Evolutionary conservation across 2,113 vertebrate genomes (phyloP), one percentile per base, ranked within the genome.

Genomic region (Ophthalmolycus amberensis): DNA sequence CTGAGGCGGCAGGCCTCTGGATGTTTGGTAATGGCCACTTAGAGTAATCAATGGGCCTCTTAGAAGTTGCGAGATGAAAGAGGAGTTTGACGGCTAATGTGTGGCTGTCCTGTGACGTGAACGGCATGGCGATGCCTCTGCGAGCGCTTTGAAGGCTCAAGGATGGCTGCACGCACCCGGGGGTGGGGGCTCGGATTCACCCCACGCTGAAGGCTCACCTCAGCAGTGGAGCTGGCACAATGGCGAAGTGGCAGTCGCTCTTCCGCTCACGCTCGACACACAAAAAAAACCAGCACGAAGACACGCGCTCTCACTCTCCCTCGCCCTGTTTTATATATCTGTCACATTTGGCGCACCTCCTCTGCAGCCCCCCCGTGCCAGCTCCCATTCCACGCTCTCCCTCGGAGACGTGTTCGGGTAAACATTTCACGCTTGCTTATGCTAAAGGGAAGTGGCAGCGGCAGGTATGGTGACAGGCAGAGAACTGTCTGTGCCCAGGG

Each of bases 11-110:
- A 83, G 86, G 67, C 27, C 85, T 85, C 32, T 29, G 76, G 88
- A 94, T 93, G 93, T 94, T 95, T 93, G 94, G 93, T 95, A 96
- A 95, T 93, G 94, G 91, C 94, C 94, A 95, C 95, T 95, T 95
- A 95, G 91, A 93, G 92, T 94, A 95, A 95, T 96, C 95, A 95
- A 95, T 95, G 92, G 90, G 88, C 76, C 90, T 84, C 93, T 96
- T 94, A 95, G 95, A 95, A 95, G 95, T 94, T 89, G 77, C 58
- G 87, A 93, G 94, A 95, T 95, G 94, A 96, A 95, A 95, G 93
- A 90, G 89, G 90, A 92, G 91, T 94, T 93, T 95, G 94, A 95
- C 94, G 92, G 94, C 90, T 93, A 93, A 94, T 94, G 94, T 92
- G 94, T 79, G 94, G 89, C 93, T 91, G 90, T 94, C 90, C 91